Evolutionary conservation across 2,797 vertebrate genomes (phyloP).

Genomic region (Pristis pectinata): DNA sequence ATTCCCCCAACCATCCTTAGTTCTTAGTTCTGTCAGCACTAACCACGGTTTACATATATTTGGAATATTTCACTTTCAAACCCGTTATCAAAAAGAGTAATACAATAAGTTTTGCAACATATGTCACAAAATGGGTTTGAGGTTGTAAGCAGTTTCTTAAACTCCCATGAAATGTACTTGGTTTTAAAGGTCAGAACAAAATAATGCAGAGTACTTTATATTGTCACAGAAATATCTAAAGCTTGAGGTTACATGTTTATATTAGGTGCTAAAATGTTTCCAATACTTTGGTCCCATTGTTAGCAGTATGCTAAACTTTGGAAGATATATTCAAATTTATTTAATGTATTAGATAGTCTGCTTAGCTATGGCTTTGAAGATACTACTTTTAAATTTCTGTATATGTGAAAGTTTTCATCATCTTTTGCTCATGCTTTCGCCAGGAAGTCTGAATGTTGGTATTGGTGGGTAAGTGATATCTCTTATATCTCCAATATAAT

Average conservation of each 20-base stretch:
- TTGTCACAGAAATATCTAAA: not conserved
- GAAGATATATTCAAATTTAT: not conserved
- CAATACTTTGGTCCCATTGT: not conserved
- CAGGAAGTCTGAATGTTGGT: not conserved
- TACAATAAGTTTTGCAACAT: not conserved
- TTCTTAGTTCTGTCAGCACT: too few species aligned
- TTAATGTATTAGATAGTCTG: too few species aligned
- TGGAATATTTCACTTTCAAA: not conserved
- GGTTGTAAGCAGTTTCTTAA: not conserved
- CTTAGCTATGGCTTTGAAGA: not conserved
- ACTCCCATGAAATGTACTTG: not conserved
- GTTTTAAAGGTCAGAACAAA: not conserved
- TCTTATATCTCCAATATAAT: not conserved
- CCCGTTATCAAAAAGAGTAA: not conserved
- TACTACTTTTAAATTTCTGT: not conserved
- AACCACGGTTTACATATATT: too few species aligned
- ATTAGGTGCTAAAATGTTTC: too few species aligned
- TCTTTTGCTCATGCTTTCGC: not conserved
- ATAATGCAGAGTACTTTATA: not conserved
- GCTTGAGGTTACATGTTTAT: not conserved
- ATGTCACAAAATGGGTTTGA: not conserved
- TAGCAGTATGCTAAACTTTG: not conserved
- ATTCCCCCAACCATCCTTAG: too few species aligned
- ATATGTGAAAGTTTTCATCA: not conserved
- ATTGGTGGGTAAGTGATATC: not conserved